These are phyloP conservation scores for Spongia lamella DNA, from an alignment of 37 sponge, comb jelly and placozoan species.

Conservation along the genomic window DNA sequence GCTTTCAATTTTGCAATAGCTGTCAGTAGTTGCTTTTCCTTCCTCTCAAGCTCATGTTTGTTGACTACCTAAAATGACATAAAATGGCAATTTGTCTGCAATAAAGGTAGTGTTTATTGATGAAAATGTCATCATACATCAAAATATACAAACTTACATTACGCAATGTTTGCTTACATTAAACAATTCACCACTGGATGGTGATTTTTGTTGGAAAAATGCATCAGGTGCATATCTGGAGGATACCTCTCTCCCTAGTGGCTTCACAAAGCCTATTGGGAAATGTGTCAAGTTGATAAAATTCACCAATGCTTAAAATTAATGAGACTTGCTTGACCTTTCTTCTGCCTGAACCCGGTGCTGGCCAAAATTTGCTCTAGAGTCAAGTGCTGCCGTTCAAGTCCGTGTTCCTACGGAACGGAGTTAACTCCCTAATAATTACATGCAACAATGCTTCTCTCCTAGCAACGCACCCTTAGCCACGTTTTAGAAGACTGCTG, in stretches of 20 bases:
- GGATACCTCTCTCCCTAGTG: slow-evolving; percentile 14
- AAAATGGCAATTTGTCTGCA: too few species aligned
- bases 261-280: slow-evolving; percentile 46
- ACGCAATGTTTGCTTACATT: too few species aligned
- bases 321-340: slow-evolving; percentile 19
- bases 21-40: slow-evolving; percentile 50
- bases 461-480: slow-evolving; percentile 51
- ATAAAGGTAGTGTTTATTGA: too few species aligned
- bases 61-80: too few species aligned
- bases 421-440: neutral
- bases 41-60: slow-evolving; percentile 12
- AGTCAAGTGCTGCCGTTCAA: slow-evolving; percentile 33
- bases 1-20: slow-evolving; percentile 47
- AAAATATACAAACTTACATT: too few species aligned
- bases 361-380: slow-evolving; percentile 51
- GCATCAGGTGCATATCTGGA: slow-evolving; percentile 63
- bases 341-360: slow-evolving; percentile 64
- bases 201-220: slow-evolving; percentile 36
- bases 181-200: too few species aligned
- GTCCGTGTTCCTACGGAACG: slow-evolving; percentile 44
- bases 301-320: neutral
- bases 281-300: too few species aligned
- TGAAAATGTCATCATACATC: too few species aligned
- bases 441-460: neutral
- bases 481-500: slow-evolving; percentile 48